Base-by-base conservation (phyloP, 64 coral and sea anemone genomes). In the Dendrophyllia cribrosa region DNA sequence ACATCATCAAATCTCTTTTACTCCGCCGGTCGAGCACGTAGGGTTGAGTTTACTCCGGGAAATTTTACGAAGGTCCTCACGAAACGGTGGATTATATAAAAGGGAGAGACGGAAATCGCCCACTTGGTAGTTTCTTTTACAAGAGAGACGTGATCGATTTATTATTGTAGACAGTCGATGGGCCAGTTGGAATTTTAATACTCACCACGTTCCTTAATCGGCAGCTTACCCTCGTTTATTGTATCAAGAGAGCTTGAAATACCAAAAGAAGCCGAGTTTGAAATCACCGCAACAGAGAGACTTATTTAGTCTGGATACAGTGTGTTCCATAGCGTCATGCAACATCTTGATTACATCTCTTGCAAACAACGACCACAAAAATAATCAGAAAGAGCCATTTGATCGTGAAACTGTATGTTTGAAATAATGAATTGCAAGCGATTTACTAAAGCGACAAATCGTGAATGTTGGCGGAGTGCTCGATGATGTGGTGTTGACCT, bases 401-500 rank as follows among this genome's bases (percentile, higher is more conserved):
- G 9, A 66, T 75, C 44, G 72, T 50, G 1, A 75, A 75, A 50
- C 16, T 75, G 48, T 50, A 20, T n/a, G 15, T 83, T 83, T 49
- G 60, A 66, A 83, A 47, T 50, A 83, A 66, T 17, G 26, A 83
- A 66, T 51, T n/a, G 45, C 9, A 23, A 66, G 80, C 44, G 59
- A 83, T 83, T 83, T 83, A 8, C 80, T 50, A 83, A 66, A 83
- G 48, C 66, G 80, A 68, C 80, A 83, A 83, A 83, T 66, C 61
- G 62, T 66, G 45, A 83, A 66, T 66, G 80, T 59, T 22, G 12
- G 80, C 46, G 5, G 78, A 66, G 58, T 43, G 45, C 19, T 66
- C 62, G 80, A 83, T 83, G 80, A 66, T 83, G 45, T 2, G 60
- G 70, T 91, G 89, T 83, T 91, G 89, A 91, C 89, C 89, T 91